These are phyloP conservation scores for Orientallactaga bullata DNA, from an alignment of 2,113 vertebrate species.

Conservation along the genomic window DNA sequence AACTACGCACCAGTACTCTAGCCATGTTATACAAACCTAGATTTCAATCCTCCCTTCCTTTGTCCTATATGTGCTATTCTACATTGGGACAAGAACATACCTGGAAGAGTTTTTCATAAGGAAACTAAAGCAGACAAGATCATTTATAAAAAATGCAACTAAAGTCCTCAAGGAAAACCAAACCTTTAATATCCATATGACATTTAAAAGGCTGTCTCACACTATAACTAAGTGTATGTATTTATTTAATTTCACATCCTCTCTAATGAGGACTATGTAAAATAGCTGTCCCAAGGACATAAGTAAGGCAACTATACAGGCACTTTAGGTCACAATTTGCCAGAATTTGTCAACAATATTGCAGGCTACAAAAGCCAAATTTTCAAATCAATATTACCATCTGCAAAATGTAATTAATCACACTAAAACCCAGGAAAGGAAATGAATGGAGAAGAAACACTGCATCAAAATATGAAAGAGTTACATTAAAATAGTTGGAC, in stretches of 20 bases:
- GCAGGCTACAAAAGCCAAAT: not conserved
- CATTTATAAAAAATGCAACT: not conserved
- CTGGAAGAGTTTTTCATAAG: not conserved
- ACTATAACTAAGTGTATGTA: not conserved
- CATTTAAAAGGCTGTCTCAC: not conserved
- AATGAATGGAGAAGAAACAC: not conserved
- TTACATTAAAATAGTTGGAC: not conserved
- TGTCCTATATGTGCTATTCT: not conserved
- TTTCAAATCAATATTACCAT: not conserved
- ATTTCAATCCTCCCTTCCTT: not conserved
- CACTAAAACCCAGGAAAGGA: not conserved
- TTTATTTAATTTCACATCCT: not conserved
- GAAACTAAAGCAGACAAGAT: not conserved
- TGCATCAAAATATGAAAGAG: not conserved
- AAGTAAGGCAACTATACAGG: not conserved
- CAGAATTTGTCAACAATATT: not conserved
- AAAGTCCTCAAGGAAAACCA: not conserved
- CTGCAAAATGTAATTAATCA: not conserved
- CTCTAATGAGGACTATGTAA: not conserved
- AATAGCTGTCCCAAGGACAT: not conserved
- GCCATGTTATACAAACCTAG: not conserved
- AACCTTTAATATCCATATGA: not conserved
- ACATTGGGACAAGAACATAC: conserved; percentile 15
- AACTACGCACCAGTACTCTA: not conserved
- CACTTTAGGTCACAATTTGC: not conserved